These are phyloP conservation scores for Oppia nitens DNA, from an alignment of 1,140 invertebrate species.

Conservation along the genomic window DNA sequence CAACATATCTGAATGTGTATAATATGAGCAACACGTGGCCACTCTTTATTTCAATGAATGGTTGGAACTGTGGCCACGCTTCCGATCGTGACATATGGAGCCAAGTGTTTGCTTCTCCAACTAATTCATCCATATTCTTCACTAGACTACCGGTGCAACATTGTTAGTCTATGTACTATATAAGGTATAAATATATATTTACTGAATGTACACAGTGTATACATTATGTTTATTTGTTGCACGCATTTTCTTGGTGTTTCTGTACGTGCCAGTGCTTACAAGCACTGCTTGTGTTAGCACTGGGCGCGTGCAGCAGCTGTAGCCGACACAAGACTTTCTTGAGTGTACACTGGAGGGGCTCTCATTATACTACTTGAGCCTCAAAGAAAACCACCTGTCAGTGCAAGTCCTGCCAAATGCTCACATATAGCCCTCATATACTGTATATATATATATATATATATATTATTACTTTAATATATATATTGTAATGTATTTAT, in stretches of 20 bases:
- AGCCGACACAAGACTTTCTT: neutral
- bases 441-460: too few species aligned
- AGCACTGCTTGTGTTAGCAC: too few species aligned
- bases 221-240: neutral
- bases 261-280: too few species aligned
- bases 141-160: too few species aligned
- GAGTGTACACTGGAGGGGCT: too few species aligned
- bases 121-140: too few species aligned
- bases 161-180: too few species aligned
- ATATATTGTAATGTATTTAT: neutral
- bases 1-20: neutral
- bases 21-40: neutral
- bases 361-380: neutral
- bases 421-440: too few species aligned
- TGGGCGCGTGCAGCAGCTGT: neutral
- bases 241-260: neutral
- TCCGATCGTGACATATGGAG: neutral
- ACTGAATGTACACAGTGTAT: too few species aligned
- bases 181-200: too few species aligned
- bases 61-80: neutral
- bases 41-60: neutral
- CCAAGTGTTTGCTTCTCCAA: neutral
- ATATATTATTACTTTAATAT: too few species aligned
- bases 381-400: neutral
- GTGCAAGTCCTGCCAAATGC: neutral